phyloP scores from a whole-genome alignment of 2,797 vertebrate species.

The Semaprochilodus insignis region DNA sequence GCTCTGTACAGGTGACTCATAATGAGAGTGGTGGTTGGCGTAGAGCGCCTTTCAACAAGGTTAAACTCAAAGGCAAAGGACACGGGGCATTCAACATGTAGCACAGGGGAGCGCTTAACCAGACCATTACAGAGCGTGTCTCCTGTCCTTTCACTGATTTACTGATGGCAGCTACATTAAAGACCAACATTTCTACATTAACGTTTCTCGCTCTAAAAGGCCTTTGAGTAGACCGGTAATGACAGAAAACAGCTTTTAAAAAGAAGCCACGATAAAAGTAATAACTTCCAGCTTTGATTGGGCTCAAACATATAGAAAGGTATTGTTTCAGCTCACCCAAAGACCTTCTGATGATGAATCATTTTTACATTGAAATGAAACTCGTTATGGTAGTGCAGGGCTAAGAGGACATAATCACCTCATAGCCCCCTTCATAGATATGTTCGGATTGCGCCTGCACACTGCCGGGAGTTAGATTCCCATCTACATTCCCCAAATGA shows the following conservation, averaged over 20 bases:
- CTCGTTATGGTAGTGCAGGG: neutral
- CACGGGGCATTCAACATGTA: conserved; percentile 51
- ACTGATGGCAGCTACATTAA: conserved; percentile 58
- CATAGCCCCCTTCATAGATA: neutral
- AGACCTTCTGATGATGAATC: conserved; percentile 7
- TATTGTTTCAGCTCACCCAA: neutral
- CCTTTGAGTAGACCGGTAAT: conserved; percentile 39
- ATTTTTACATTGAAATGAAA: conserved; percentile 20
- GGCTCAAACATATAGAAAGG: neutral
- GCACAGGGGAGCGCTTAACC: conserved; percentile 55
- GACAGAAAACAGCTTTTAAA: conserved; percentile 35
- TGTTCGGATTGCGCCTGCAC: neutral
- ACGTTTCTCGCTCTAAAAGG: conserved; percentile 44
- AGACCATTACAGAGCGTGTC: conserved; percentile 56
- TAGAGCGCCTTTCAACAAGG: conserved; percentile 51
- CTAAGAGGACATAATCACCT: conserved; percentile 2
- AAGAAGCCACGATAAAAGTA: conserved; percentile 41
- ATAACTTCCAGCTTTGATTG: conserved; percentile 19
- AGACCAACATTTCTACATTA: conserved; percentile 45
- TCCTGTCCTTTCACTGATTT: conserved; percentile 54
- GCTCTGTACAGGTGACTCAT: conserved; percentile 50
- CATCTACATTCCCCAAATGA: neutral
- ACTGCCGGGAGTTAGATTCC: neutral
- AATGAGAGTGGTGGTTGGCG: conserved; percentile 42
- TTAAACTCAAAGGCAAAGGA: conserved; percentile 58